Percentiles rank a stretch among this genome's conserved stretches.
Evolutionary conservation across 2,797 vertebrate genomes (phyloP).

Genomic region (Sciaenops ocellatus): DNA sequence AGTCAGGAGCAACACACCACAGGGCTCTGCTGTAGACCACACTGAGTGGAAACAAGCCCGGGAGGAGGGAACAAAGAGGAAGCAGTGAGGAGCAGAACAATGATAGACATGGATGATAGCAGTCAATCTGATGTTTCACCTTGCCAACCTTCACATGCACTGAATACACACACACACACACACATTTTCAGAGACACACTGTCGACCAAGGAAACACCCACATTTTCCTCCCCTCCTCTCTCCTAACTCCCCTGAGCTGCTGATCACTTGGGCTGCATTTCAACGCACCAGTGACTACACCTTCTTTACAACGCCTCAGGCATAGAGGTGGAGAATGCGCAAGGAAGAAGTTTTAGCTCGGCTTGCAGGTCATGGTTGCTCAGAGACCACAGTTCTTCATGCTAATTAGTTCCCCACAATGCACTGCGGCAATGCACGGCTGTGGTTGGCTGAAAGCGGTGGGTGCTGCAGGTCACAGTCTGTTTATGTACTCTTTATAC

Average conservation of each 20-base stretch:
- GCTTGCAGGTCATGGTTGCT: slow-evolving; percentile 83
- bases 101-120: slow-evolving; percentile 67
- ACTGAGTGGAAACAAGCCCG: slow-evolving; percentile 60
- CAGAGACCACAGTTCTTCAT: slow-evolving; percentile 81
- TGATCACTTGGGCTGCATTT: slow-evolving; percentile 79
- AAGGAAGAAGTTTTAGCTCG: slow-evolving; percentile 74
- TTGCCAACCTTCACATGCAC: slow-evolving; percentile 44
- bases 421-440: slow-evolving; percentile 65
- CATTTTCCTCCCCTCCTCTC: slow-evolving; percentile 58
- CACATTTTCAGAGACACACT: slow-evolving; percentile 63
- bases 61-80: slow-evolving; percentile 59
- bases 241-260: slow-evolving; percentile 70
- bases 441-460: slow-evolving; percentile 71
- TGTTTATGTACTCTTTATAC: slow-evolving; percentile 43
- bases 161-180: slow-evolving; percentile 44
- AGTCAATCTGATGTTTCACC: slow-evolving; percentile 68
- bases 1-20: slow-evolving; percentile 68
- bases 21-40: slow-evolving; percentile 69
- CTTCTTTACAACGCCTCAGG: slow-evolving; percentile 81
- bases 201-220: slow-evolving; percentile 71
- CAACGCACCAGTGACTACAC: slow-evolving; percentile 82
- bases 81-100: slow-evolving; percentile 47
- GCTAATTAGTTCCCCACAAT: slow-evolving; percentile 86
- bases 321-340: slow-evolving; percentile 73
- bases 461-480: slow-evolving; percentile 68